Base-by-base conservation (phyloP, 2,888 invertebrate species). In the Cheilosia variabilis region DNA sequence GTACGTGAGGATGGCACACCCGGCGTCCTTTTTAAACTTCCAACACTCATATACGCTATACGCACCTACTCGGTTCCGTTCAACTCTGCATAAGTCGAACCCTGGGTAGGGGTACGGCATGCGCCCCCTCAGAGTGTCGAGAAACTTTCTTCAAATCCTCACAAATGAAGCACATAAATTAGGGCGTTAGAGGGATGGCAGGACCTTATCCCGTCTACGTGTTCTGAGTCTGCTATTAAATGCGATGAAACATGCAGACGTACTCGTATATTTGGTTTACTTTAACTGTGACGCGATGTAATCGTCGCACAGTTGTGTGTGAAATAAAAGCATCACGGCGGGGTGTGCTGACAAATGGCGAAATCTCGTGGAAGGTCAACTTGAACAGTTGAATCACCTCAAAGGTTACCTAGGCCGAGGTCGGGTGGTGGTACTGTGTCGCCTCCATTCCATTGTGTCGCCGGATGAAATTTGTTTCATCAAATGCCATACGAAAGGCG, bases 131-230 rank as follows among this genome's bases (percentile, higher is more conserved):
- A 43, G 31, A 53, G 75, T 79, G 84, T 60, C 79, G 79, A 27
- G 79, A 75, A 84, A 84, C 69, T 79, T 84, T 79, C 75, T 79
- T 84, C 75, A 84, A 84, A 79, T 79, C 84, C 79, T 79, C 84
- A 79, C 84, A 84, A 84, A 84, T 84, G 84, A 84, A 79, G 79
- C 69, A 84, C 84, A 84, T 84, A 84, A 84, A 84, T 84, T 84
- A 84, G 84, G 55, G 79, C 69, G 79, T 84, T 84, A 65, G 79
- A 73, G 69, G 69, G 52, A 78, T 79, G 83, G 73, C 84, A 84
- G 84, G 79, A 79, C 79, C 75, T 84, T 84, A 84, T 84, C 79
- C 84, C 45, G 75, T 71, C 68, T 84, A 84, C 84, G 84, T 84
- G 84, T 79, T 79, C 75, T 65, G 84, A 45, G 53, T 84, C 58